phyloP scores from a whole-genome alignment of 2,797 vertebrate genomes.

The Serranus cabrilla region DNA sequence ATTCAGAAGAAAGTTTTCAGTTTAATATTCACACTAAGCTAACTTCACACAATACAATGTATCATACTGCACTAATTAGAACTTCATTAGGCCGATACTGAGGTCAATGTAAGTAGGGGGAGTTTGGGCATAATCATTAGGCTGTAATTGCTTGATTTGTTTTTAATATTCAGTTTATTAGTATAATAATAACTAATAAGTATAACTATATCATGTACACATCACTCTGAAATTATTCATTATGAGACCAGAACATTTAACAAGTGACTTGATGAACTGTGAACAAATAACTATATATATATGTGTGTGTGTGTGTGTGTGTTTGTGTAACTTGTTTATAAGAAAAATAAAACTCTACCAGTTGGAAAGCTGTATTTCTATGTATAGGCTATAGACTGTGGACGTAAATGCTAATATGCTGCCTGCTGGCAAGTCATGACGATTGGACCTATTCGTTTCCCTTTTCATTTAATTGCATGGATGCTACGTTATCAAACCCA shows the following conservation, averaged over 20 bases:
- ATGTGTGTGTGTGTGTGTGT: not conserved
- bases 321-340: not conserved
- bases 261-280: not conserved
- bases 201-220: not conserved
- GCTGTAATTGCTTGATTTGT: not conserved
- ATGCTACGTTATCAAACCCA: constrained; percentile 3
- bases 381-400: not conserved
- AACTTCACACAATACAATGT: not conserved
- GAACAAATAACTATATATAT: too few relatives aligned
- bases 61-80: not conserved
- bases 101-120: not conserved
- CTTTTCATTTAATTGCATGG: constrained; percentile 17
- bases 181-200: not conserved
- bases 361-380: not conserved
- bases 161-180: not conserved
- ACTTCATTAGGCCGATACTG: not conserved
- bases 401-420: constrained; percentile 20
- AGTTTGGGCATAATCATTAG: not conserved
- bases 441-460: constrained; percentile 24
- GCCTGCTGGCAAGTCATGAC: constrained; percentile 8
- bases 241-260: not conserved
- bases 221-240: not conserved
- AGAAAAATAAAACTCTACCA: not conserved
- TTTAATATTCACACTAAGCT: not conserved
- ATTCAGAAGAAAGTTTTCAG: not conserved